These are phyloP conservation scores for Lophius piscatorius DNA, from an alignment of 2,113 vertebrate genomes.

Conservation along the genomic window DNA sequence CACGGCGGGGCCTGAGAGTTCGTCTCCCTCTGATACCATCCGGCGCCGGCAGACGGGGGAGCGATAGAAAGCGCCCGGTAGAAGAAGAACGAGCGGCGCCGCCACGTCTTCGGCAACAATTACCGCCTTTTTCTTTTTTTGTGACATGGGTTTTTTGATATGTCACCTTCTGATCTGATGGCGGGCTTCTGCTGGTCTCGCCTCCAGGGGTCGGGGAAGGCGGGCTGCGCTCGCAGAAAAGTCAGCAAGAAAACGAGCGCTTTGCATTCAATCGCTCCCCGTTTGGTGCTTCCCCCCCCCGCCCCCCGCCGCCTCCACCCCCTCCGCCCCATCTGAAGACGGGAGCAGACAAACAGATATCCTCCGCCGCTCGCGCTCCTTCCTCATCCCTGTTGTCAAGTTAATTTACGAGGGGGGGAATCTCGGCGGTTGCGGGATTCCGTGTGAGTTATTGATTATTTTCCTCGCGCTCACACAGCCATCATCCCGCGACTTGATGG, in stretches of 20 bases:
- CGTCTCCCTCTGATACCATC: constrained; percentile 71
- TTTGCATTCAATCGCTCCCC: constrained; percentile 77
- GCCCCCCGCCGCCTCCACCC: too few species aligned
- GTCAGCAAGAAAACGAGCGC: constrained; percentile 70
- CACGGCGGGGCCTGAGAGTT: constrained; percentile 67
- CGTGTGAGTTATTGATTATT: constrained; percentile 89
- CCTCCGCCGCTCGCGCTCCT: constrained; percentile 75
- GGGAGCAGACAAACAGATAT: constrained; percentile 84
- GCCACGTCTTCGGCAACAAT: constrained; percentile 76
- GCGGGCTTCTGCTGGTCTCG: constrained; percentile 69
- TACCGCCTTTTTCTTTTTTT: constrained; percentile 72
- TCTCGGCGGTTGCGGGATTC: constrained; percentile 83
- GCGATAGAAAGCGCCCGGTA: constrained; percentile 65
- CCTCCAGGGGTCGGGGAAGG: constrained; percentile 69
- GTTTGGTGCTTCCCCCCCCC: constrained; percentile 62
- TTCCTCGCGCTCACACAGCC: constrained; percentile 64
- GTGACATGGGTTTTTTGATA: constrained; percentile 74
- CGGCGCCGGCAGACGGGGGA: constrained; percentile 69
- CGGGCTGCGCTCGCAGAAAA: constrained; percentile 70
- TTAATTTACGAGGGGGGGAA: constrained; percentile 87
- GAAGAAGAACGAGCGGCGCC: constrained; percentile 68
- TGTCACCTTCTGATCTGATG: constrained; percentile 77
- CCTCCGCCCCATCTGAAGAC: constrained; percentile 45
- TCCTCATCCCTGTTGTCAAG: constrained; percentile 85
- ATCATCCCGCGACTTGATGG: constrained; percentile 70